Base-by-base conservation (phyloP, 2,797 vertebrate genomes). In the Trachurus trachurus region DNA sequence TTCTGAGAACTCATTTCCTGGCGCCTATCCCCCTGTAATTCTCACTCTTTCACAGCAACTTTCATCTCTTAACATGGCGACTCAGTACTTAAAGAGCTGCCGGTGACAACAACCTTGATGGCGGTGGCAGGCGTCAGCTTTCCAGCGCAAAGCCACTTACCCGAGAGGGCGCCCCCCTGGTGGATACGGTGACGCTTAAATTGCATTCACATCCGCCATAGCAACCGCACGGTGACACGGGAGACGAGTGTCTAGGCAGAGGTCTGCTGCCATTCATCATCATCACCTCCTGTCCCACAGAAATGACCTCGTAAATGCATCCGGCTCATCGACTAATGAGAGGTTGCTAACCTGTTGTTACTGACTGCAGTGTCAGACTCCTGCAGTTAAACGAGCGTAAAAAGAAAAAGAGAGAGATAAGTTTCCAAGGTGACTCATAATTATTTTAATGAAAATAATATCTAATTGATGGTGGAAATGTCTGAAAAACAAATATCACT, bases 111-210 rank as follows among this genome's bases (percentile, higher is more conserved):
- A 90, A 91, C 93, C 92, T 94, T 95, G 94, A 95, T 76, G 91
- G 89, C 82, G 6, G 87, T 93, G 94, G 94, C 94, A 95, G 95
- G 83, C 92, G 85, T 95, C 95, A 94, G 94, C 94, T 94, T 95
- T 95, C 92, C 82, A 80, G 88, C 60, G 90, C 88, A 94, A 95
- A 95, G 94, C 95, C 95, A 95, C 94, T 96, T 96, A 95, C 92
- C 91, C 90, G 37, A 89, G 90, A 93, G 90, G 91, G 89, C 84
- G 63, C 84, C 90, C 93, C 92, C 94, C 88, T 78, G 85, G 92
- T 88, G 91, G 84, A 94, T 87, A 87, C 66, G 75, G 85, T 92
- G 93, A 93, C 84, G 91, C 88, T 92, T 93, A 95, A 95, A 95
- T 94, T 94, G 93, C 92, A 93, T 92, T 81, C 86, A 81, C 75